Evolutionary conservation across 2,888 invertebrate species (phyloP).

Genomic region (Eupithecia pulchellata): DNA sequence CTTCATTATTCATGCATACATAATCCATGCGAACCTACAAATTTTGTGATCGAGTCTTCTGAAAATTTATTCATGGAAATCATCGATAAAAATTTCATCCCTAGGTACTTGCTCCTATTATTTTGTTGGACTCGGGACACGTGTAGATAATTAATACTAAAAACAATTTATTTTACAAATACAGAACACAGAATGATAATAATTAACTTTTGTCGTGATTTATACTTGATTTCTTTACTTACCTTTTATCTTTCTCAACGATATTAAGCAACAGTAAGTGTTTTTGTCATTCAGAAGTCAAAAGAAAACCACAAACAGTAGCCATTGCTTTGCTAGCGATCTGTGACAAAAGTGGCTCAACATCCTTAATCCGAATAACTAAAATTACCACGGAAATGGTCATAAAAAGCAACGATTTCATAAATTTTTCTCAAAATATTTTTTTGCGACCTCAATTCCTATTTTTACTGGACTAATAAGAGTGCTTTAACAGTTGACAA

Average conservation of each 20-base stretch:
- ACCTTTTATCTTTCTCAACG: neutral
- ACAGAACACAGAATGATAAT: neutral
- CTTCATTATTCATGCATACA: too few relatives aligned
- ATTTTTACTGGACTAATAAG: too few relatives aligned
- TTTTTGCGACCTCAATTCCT: too few relatives aligned
- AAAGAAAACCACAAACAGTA: too few relatives aligned
- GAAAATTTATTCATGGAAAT: neutral
- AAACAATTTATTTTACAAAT: neutral
- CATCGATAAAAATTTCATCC: neutral
- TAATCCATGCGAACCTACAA: too few relatives aligned
- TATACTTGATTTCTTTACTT: neutral
- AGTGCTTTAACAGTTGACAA: too few relatives aligned
- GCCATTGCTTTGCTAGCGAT: too few relatives aligned
- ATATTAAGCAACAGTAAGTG: neutral
- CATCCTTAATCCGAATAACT: too few relatives aligned
- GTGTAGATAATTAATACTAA: neutral
- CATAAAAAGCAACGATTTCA: too few relatives aligned
- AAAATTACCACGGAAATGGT: too few relatives aligned
- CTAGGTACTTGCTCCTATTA: neutral
- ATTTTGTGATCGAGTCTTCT: neutral
- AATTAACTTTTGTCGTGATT: neutral
- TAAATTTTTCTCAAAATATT: too few relatives aligned
- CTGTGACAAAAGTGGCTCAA: too few relatives aligned
- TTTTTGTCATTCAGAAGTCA: neutral
- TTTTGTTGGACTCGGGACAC: neutral